Evolutionary conservation across 1,140 invertebrate species (phyloP), one percentile per base, ranked within the genome.

Genomic region (Apis laboriosa): DNA sequence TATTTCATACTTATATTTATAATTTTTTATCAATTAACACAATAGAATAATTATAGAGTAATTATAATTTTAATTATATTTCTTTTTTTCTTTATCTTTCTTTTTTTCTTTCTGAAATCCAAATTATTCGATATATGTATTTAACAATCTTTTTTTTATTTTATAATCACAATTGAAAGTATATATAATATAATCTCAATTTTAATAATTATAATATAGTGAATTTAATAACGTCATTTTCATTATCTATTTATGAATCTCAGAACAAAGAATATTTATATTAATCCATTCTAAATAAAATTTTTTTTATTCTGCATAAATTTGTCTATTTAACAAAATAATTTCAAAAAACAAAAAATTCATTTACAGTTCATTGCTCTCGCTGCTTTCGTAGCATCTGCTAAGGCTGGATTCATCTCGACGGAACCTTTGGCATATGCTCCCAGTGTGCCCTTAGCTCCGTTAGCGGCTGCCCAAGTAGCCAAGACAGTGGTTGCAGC

Each of bases 311-410:
- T 55, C 28, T 9, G 24, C 1, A 19, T 34, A 5, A 19, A 34
- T 19, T 9, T 15, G 2, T 28, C 0, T 34, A 34, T 9, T 19
- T 34, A 1, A 17, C 8, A 28, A 17, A 17, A 15, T 12, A 12
- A 2, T 53, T 13, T 21, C 13, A 58, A 61, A 43, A 9, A 5
- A 28, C 0, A n/a, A 73, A 28, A 15, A 51, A 21, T 81, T 83
- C 60, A 19, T 80, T 88, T 87, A 9, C 88, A 95, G 95, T 92
- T 95, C 78, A 77, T 95, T 80, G 85, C 91, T 56, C 84, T 95
- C 83, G 91, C 92, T 81, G 91, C 92, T 64, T 80, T 94, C 61
- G 87, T 95, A 75, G 94, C 94, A 13, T 91, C 91, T 17, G 94
- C 94, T 71, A 90, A 89, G n/a, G 95, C 93, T 77, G 94, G 93